Evolutionary conservation across 2,113 vertebrate genomes (phyloP), one percentile per base, ranked within the genome.

Genomic region (Patagioenas fasciata): DNA sequence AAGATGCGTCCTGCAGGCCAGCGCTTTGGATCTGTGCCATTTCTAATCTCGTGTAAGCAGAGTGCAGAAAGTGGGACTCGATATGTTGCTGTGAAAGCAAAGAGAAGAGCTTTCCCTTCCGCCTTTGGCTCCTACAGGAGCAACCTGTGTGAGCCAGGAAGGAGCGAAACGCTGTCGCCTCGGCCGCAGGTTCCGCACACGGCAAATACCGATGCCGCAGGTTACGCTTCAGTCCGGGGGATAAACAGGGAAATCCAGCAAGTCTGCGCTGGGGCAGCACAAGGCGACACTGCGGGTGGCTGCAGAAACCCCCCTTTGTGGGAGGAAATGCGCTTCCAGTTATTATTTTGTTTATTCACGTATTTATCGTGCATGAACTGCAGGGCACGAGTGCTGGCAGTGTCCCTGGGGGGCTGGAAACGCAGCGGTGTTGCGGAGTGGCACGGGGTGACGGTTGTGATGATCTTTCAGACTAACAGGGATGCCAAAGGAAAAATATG

Each of bases 401-500:
- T 10, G 40, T 40, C 31, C 5, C 50, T 11, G 21, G 58, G 65
- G 14, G 82, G 58, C 23, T 15, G 4, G 54, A 58, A 56, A 36
- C 1, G 2, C 79, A 50, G 54, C 29, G 36, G 9, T 5, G 18
- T 34, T 54, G 54, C n/a, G 2, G 0, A 44, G 65, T 23, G 25
- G 25, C 61, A 56, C 57, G 18, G 0, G 2, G 19, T 97, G 91
- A 79, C n/a, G 77, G 79, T 60, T 73, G 38, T 67, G 32, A 23
- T 85, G 38, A 7, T 93, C 21, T 95, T 96, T 85, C 96, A 99
- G 99, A 99, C 98, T 99, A 98, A 99, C 98, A 99, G 99, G 99
- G 98, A 99, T 99, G 99, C 99, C 99, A 99, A 99, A 99, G 98
- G 99, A 99, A 99, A 99, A 99, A 99, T 99, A 99, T 99, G 99